Conservation (phyloP, 2,888 invertebrate species). For the Chymomyza caudatula region DNA sequence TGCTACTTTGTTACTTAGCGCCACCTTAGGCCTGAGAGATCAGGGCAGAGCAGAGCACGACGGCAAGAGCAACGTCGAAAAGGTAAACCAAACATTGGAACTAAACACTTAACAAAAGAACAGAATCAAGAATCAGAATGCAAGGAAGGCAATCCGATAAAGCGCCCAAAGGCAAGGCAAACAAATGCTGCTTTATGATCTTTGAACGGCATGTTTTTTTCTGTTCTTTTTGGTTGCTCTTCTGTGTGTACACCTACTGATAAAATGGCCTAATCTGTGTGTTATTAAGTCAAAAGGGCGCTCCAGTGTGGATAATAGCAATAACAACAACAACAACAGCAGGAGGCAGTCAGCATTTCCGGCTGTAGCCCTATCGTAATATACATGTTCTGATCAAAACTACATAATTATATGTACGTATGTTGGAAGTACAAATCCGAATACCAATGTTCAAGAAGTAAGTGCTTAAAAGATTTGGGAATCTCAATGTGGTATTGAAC, state of each 20-base stretch:
- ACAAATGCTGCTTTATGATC: constrained; percentile 39
- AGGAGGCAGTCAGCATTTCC: constrained; percentile 65
- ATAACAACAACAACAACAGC: constrained; percentile 45
- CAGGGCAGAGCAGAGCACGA: background rate
- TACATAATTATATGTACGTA: background rate
- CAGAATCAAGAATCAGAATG: background rate
- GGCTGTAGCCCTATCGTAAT: constrained; percentile 29
- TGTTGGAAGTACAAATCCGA: background rate
- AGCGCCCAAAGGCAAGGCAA: constrained; percentile 13
- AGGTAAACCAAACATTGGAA: constrained; percentile 53
- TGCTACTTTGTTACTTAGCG: constrained; percentile 63
- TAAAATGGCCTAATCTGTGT: constrained; percentile 59
- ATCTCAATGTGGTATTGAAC: background rate
- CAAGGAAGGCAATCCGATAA: constrained; percentile 8
- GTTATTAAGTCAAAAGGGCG: background rate
- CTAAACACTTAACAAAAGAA: constrained; percentile 24
- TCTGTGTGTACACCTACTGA: constrained; percentile 25
- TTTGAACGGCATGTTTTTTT: constrained; percentile 19
- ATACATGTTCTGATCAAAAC: background rate
- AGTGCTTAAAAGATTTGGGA: background rate
- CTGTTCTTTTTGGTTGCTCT: background rate
- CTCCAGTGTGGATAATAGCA: background rate
- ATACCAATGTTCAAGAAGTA: background rate
- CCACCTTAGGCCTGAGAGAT: constrained; percentile 34
- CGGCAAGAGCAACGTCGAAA: constrained; percentile 18